phyloP scores from a whole-genome alignment of 2,888 invertebrate genomes.

The Tortricodes alternella region DNA sequence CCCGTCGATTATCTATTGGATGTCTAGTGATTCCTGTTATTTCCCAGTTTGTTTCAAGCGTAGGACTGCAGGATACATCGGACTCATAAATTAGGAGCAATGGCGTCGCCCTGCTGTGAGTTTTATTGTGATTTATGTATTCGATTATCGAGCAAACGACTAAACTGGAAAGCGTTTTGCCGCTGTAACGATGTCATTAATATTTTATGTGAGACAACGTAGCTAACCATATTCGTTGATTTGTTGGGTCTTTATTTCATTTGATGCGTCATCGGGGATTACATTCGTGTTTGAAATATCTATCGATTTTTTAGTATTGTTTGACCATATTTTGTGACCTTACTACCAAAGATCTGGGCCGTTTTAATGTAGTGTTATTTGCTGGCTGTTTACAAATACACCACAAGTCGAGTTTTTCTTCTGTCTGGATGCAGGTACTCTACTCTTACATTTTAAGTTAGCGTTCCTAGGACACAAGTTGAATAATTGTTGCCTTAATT shows the following conservation, averaged over 20 bases:
- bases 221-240: slow-evolving; percentile 32
- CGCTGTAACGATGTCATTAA: slow-evolving; percentile 59
- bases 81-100: slow-evolving; percentile 59
- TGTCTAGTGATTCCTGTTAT: slow-evolving; percentile 13
- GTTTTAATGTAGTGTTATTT: too few species aligned
- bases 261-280: background rate
- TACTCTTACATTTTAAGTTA: too few species aligned
- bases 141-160: slow-evolving; percentile 67
- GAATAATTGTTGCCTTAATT: too few species aligned
- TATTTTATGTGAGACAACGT: slow-evolving; percentile 51
- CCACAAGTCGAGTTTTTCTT: too few species aligned
- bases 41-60: slow-evolving; percentile 29
- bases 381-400: too few species aligned
- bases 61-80: slow-evolving; percentile 38
- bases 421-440: too few species aligned
- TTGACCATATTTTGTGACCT: background rate
- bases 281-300: background rate
- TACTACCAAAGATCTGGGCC: too few species aligned
- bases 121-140: slow-evolving; percentile 69
- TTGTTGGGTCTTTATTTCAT: slow-evolving; percentile 32
- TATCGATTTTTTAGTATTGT: background rate
- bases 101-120: slow-evolving; percentile 59
- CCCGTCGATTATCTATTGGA: background rate
- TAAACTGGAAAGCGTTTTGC: slow-evolving; percentile 59
- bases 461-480: too few species aligned